Base-by-base conservation (phyloP, 2,888 invertebrate species). In the Hirtodrosophila histrioides region DNA sequence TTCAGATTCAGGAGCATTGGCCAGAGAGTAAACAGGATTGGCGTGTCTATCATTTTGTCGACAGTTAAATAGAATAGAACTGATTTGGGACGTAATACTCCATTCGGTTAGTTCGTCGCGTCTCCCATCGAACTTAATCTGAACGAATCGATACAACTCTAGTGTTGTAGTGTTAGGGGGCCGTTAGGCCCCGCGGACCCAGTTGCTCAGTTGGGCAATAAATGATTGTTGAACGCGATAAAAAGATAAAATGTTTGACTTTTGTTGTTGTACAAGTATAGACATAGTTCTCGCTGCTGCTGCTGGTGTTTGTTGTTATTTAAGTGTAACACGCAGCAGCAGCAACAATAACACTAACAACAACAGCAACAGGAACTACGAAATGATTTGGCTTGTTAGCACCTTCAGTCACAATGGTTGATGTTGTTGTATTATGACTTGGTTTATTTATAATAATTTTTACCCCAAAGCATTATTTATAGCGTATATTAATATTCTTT, bases 401-500 rank as follows among this genome's bases (percentile, higher is more conserved):
- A 79, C 83, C 75, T 79, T 62, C 43, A 65, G 49, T 56, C 58
- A 51, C 54, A 57, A 54, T 64, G 67, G 63, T 54, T 73, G 57
- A 24, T 66, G 61, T 65, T 75, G 67, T 73, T 72, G 71, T 69
- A 62, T 65, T 73, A 75, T 83, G 74, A 62, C 78, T 77, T 73
- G 78, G 81, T 85, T 85, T 85, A 77, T 72, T 76, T 76, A 76
- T 81, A 87, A 88, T 79, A 84, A 81, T 75, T 73, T 17, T 75
- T 80, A 81, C 71, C 70, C 86, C 69, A 70, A 74, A 76, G 74
- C 76, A 74, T 88, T 84, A 90, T 90, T 90, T 90, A 90, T 90
- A 86, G 87, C 84, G 75, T 88, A 86, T 86, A 89, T 87, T 90
- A 85, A 88, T 90, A 85, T 87, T 89, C 89, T 90, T 90, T 90